Base-by-base conservation (phyloP, 1,140 invertebrate genomes). In the Neotoxoptera formosana region DNA sequence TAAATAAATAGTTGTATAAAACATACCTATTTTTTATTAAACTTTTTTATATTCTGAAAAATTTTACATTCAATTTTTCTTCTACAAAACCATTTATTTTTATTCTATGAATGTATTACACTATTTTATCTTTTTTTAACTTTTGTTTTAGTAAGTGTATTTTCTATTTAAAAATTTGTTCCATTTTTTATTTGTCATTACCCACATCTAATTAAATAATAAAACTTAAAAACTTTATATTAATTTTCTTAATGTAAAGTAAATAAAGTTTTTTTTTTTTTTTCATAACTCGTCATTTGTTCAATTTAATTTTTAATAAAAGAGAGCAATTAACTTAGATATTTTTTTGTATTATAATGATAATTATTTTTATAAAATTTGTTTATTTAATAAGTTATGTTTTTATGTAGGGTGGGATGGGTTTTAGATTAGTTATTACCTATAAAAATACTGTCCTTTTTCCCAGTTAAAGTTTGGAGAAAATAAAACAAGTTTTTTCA, bases 251-350 rank as follows among this genome's bases (percentile, higher is more conserved):
- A n/a, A n/a, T 76, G 11, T 76, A n/a, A 76, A 76, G 30, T 76
- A 76, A n/a, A 67, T n/a, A 53, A 23, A 53, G n/a, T 34, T 76
- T 76, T 67, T n/a, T n/a, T n/a, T 56, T 7, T 60, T 3, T 67
- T 9, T 60, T 9, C n/a, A 34, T 76, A 17, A n/a, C n/a, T 7
- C 60, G 14, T 76, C 60, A 76, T 76, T 76, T 76, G 60, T 76
- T 76, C 60, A 76, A 76, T 76, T 76, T 76, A 76, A 76, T 76
- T 76, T 76, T 76, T 76, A 76, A 76, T 76, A 7, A 76, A 76
- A 76, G 14, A 87, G 86, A 60, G 34, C 23, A 90, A 60, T 60
- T 60, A 90, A 56, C 34, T 60, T 60, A 25, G 25, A 36, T 88
- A 25, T 53, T 88, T 53, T 88, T 25, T 90, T 90, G 51, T 60